These are phyloP conservation scores for Palythoa grandis DNA, from an alignment of 92 coral and sea anemone species.

Conservation along the genomic window DNA sequence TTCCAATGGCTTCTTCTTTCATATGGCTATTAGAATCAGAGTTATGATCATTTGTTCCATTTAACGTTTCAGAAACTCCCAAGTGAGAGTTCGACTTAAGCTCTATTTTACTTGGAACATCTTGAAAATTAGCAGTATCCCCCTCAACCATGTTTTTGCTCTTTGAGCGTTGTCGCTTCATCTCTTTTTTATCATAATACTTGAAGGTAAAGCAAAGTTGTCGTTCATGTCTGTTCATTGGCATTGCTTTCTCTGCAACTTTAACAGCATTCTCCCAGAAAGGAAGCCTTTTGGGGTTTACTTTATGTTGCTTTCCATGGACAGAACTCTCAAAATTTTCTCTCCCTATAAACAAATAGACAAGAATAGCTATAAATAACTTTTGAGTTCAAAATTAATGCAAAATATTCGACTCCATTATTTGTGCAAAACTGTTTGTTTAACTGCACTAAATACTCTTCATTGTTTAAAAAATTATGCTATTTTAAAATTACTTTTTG, in stretches of 20 bases:
- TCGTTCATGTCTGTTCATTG: slow-evolving; percentile 93
- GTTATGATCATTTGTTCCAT: slow-evolving; percentile 23
- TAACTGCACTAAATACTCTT: too few species aligned
- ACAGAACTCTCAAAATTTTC: slow-evolving; percentile 84
- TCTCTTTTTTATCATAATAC: slow-evolving; percentile 74
- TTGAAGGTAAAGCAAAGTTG: slow-evolving; percentile 92
- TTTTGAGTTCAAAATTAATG: too few species aligned
- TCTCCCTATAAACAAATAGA: slow-evolving; percentile 64
- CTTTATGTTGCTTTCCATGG: slow-evolving; percentile 81
- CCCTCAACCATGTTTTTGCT: slow-evolving; percentile 59
- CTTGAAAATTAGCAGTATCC: slow-evolving; percentile 10
- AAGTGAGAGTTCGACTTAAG: neutral
- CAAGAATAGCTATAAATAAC: neutral
- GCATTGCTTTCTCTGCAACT: slow-evolving; percentile 92
- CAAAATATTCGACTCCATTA: too few species aligned
- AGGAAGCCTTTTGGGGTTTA: slow-evolving; percentile 73
- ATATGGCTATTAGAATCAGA: neutral
- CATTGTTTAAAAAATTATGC: too few species aligned
- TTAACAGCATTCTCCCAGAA: slow-evolving; percentile 93
- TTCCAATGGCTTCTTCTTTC: neutral
- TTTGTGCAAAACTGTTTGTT: too few species aligned
- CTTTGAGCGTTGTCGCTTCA: slow-evolving; percentile 48
- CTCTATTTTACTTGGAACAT: slow-evolving; percentile 15
- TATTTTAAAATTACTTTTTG: too few species aligned
- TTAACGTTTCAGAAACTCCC: slow-evolving; percentile 15